phyloP scores from a whole-genome alignment of 2,113 vertebrate genomes.

The Sebastes fasciatus region DNA sequence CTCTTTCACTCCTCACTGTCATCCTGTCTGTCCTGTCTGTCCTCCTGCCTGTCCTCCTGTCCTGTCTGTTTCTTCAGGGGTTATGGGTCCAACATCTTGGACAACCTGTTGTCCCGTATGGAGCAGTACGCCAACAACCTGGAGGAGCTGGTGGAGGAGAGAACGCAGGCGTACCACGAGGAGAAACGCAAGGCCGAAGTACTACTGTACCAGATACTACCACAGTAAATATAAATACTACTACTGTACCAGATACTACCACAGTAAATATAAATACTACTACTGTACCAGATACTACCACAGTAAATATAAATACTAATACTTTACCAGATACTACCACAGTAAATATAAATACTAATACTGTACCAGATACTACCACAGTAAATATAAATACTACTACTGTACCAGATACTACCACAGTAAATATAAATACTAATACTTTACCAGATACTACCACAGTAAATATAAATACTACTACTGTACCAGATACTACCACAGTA shows the following conservation, averaged over 20 bases:
- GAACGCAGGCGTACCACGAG: conserved; percentile 94
- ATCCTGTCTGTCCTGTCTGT: neutral
- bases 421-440: neutral
- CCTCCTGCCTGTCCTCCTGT: neutral
- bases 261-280: neutral
- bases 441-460: conserved; percentile 11
- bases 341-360: neutral
- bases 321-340: neutral
- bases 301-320: neutral
- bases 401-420: conserved; percentile 6
- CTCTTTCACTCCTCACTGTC: neutral
- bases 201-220: conserved; percentile 95
- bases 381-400: neutral
- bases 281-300: neutral
- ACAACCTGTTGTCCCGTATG: conserved; percentile 94
- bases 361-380: neutral
- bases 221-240: conserved; percentile 84
- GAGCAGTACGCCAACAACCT: conserved; percentile 97
- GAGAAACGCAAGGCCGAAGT: conserved; percentile 94
- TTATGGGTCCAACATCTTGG: conserved; percentile 91
- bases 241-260: neutral
- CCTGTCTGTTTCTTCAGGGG: conserved; percentile 79
- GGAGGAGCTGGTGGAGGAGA: conserved; percentile 95
- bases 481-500: conserved; percentile 97
- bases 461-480: conserved; percentile 79